These are phyloP conservation scores for Hyphantria cunea DNA, from an alignment of 1,140 invertebrate genomes.

Conservation along the genomic window DNA sequence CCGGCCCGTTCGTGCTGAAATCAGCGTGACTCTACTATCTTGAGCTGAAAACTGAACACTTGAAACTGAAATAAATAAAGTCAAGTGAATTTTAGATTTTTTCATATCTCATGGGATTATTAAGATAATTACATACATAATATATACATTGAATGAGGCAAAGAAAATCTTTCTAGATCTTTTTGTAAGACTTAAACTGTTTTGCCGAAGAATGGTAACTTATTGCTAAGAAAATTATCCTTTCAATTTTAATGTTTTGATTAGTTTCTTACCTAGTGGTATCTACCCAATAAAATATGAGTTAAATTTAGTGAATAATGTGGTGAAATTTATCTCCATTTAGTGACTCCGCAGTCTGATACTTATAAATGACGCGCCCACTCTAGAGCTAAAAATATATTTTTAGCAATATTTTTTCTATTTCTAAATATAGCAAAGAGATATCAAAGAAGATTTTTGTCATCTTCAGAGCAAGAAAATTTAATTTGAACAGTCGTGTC, in stretches of 20 bases:
- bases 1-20: no score
- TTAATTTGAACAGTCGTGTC: slow-evolving; percentile 35
- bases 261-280: no score
- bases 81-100: no score
- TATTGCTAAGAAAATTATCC: slow-evolving; percentile 39
- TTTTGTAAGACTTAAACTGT: slow-evolving; percentile 21
- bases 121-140: no score
- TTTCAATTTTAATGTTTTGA: slow-evolving; percentile 39
- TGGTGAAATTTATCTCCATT: slow-evolving; percentile 56
- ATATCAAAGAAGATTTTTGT: slow-evolving; percentile 25
- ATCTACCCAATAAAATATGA: no score
- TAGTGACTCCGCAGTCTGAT: slow-evolving; percentile 46
- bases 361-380: slow-evolving; percentile 59
- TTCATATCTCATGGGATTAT: no score
- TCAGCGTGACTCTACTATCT: no score
- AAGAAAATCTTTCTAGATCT: no score
- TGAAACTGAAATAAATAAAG: no score
- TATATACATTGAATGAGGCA: no score
- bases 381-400: slow-evolving; percentile 36
- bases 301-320: slow-evolving; percentile 41
- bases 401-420: slow-evolving; percentile 40
- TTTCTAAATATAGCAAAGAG: slow-evolving; percentile 16
- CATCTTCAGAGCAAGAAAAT: slow-evolving; percentile 22
- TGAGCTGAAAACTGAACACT: no score
- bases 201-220: slow-evolving; percentile 33